Evolutionary conservation across 2,113 vertebrate genomes (phyloP).

Genomic region (Lophius piscatorius): DNA sequence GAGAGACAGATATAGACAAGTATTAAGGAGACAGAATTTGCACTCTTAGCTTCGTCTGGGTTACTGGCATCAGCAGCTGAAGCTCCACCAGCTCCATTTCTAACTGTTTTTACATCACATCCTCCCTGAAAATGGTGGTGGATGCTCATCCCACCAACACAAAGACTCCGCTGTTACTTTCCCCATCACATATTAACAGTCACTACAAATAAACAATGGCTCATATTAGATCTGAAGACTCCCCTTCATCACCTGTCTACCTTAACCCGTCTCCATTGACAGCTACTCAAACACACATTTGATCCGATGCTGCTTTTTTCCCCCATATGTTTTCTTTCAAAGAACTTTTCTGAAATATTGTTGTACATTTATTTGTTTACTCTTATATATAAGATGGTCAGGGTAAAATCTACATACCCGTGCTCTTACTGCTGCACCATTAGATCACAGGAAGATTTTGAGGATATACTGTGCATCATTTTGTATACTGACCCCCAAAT

Average conservation of each 20-base stretch:
- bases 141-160: slow-evolving; percentile 12
- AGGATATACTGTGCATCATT: slow-evolving; percentile 9
- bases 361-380: too few species aligned
- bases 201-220: slow-evolving; percentile 48
- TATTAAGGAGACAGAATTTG: slow-evolving; percentile 68
- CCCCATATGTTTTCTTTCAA: neutral
- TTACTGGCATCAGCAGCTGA: slow-evolving; percentile 78
- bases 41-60: slow-evolving; percentile 64
- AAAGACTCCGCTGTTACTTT: slow-evolving; percentile 35
- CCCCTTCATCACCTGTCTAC: slow-evolving; percentile 30
- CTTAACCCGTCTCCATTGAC: neutral
- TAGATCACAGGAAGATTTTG: slow-evolving; percentile 5
- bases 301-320: neutral
- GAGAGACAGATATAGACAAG: slow-evolving; percentile 77
- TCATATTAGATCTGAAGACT: slow-evolving; percentile 37
- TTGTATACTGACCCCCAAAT: neutral
- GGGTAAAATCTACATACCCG: neutral
- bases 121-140: slow-evolving; percentile 8
- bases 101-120: slow-evolving; percentile 55
- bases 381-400: too few species aligned
- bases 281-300: neutral
- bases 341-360: too few species aligned
- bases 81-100: slow-evolving; percentile 34
- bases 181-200: slow-evolving; percentile 20
- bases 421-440: slow-evolving; percentile 7